These are phyloP conservation scores for Malacoraja senta DNA, from an alignment of 2,797 vertebrate species.

Conservation along the genomic window DNA sequence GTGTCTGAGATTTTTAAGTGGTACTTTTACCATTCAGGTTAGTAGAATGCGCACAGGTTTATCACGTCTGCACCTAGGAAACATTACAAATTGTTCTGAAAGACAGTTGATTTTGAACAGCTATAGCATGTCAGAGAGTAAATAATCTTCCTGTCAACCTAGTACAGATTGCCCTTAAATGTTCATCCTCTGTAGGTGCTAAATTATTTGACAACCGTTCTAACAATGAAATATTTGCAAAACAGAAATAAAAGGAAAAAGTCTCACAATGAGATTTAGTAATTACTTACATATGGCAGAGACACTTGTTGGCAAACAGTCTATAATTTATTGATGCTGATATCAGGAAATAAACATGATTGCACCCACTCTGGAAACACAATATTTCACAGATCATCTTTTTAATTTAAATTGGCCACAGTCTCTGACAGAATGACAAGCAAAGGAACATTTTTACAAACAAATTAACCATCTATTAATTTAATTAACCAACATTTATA, in stretches of 20 bases:
- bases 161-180: background rate
- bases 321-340: background rate
- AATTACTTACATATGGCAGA: conserved; percentile 2
- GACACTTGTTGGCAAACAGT: background rate
- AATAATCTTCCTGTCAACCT: background rate
- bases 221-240: background rate
- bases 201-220: background rate
- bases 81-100: background rate
- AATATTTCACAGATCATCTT: background rate
- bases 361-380: background rate
- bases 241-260: background rate
- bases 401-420: background rate
- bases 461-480: background rate
- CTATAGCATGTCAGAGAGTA: background rate
- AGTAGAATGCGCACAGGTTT: background rate
- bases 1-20: background rate
- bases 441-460: background rate
- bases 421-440: background rate
- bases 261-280: background rate
- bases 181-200: background rate
- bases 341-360: background rate
- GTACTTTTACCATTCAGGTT: background rate
- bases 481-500: background rate
- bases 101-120: background rate
- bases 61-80: background rate